phyloP scores from a whole-genome alignment of 2,797 vertebrate species.

The Rhynchotus rufescens region DNA sequence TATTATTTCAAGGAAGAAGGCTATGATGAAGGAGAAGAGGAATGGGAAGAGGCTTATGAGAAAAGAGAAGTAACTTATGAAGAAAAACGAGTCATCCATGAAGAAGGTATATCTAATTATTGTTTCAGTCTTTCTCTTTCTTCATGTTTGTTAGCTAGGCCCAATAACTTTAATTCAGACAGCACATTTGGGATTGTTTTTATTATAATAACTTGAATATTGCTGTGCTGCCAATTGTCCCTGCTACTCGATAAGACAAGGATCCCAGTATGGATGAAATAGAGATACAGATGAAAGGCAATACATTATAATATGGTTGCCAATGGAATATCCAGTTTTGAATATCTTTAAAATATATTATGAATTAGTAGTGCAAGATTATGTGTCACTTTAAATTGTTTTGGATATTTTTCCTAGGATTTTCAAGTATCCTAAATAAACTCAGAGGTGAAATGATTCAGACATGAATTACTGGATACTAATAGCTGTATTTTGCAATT shows the following conservation, averaged over 20 bases:
- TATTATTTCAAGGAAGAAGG: conserved; percentile 79
- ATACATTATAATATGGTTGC: neutral
- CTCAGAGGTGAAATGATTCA: neutral
- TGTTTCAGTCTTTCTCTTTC: neutral
- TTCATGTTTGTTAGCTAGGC: neutral
- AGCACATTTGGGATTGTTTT: neutral
- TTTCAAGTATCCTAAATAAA: neutral
- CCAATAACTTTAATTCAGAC: neutral
- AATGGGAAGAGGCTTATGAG: conserved; percentile 78
- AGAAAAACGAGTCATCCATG: conserved; percentile 65
- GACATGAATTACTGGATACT: neutral
- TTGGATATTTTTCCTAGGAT: neutral
- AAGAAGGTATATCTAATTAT: conserved; percentile 73
- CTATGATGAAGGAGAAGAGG: conserved; percentile 82
- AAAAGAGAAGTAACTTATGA: conserved; percentile 76
- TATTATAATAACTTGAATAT: neutral
- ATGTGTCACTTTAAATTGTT: neutral
- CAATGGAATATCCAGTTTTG: neutral
- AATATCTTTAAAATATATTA: neutral
- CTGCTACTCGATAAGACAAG: neutral
- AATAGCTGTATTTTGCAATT: neutral
- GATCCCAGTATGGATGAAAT: neutral
- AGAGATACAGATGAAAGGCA: neutral
- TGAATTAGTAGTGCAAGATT: neutral
- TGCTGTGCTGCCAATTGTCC: neutral